Evolutionary conservation across 2,797 vertebrate species (phyloP).

Genomic region (Ibycter americanus): DNA sequence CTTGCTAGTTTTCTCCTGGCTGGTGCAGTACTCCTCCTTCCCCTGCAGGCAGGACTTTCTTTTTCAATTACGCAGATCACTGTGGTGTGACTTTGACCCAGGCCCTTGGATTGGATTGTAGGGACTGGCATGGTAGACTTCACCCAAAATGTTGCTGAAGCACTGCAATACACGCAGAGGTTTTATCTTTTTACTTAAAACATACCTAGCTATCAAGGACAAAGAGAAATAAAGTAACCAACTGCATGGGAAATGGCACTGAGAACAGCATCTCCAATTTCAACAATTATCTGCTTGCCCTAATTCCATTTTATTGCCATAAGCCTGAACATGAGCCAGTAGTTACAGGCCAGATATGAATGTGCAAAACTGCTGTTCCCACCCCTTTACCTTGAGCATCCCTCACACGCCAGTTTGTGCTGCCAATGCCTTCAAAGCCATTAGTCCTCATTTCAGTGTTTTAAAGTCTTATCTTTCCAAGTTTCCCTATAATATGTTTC

Average conservation of each 20-base stretch:
- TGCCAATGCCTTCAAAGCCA: not conserved
- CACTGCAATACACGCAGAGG: accelerated
- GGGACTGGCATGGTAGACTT: not conserved
- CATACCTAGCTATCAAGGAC: not conserved
- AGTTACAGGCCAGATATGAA: not conserved
- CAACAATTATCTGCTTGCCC: not conserved
- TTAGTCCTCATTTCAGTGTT: not conserved
- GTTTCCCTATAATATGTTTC: not conserved
- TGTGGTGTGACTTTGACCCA: not conserved
- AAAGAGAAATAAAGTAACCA: not conserved
- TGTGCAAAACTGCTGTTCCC: not conserved
- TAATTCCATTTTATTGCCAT: not conserved
- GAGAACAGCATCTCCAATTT: not conserved
- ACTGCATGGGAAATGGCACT: not conserved
- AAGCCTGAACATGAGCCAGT: not conserved
- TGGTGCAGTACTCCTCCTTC: not conserved
- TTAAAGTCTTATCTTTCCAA: not conserved
- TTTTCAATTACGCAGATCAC: not conserved
- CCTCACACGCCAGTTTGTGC: not conserved
- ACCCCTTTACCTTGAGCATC: not conserved
- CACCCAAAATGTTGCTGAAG: not conserved
- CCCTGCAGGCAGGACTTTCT: not conserved
- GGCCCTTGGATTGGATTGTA: not conserved
- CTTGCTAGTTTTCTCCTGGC: not conserved
- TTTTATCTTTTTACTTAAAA: not conserved